Conservation (phyloP, 2,888 invertebrate genomes). For the Tricholauxania praeusta region DNA sequence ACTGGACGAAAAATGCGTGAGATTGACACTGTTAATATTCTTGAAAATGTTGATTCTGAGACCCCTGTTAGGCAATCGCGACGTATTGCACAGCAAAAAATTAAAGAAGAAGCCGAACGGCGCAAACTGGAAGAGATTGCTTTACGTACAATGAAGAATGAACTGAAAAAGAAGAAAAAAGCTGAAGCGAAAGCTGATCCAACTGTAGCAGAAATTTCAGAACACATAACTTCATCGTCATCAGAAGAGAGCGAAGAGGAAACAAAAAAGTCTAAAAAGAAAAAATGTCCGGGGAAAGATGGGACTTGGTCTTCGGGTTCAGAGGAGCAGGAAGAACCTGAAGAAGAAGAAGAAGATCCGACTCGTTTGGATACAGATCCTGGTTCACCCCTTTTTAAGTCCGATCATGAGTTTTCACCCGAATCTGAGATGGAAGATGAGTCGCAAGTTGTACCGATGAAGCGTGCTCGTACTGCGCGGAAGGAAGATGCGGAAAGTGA, state of each 20-base stretch:
- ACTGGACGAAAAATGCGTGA: conserved; percentile 59
- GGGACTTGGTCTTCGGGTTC: conserved; percentile 66
- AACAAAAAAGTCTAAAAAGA: conserved; percentile 65
- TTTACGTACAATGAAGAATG: conserved; percentile 75
- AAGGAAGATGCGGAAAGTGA: conserved; percentile 85
- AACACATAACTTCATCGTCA: conserved; percentile 54
- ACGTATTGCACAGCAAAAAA: conserved; percentile 88
- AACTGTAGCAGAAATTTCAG: conserved; percentile 59
- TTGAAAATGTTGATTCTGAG: conserved; percentile 60
- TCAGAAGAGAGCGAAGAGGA: conserved; percentile 56
- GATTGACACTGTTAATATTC: conserved; percentile 65
- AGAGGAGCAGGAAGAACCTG: conserved; percentile 68
- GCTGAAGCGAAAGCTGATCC: conserved; percentile 64
- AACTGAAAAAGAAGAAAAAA: conserved; percentile 71
- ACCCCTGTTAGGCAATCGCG: conserved; percentile 80
- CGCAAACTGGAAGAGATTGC: conserved; percentile 82
- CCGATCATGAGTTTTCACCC: conserved; percentile 94
- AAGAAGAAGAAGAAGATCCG: conserved; percentile 69
- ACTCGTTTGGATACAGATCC: conserved; percentile 70
- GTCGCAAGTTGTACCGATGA: conserved; percentile 75
- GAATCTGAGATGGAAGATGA: conserved; percentile 86
- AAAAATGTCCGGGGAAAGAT: conserved; percentile 64
- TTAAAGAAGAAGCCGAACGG: conserved; percentile 86
- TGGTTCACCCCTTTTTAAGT: conserved; percentile 74
- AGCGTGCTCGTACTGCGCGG: conserved; percentile 83